Percentiles rank a stretch among this genome's conserved stretches.
phyloP scores from a whole-genome alignment of 1,140 invertebrate species.

The Zaprionus ornatus region DNA sequence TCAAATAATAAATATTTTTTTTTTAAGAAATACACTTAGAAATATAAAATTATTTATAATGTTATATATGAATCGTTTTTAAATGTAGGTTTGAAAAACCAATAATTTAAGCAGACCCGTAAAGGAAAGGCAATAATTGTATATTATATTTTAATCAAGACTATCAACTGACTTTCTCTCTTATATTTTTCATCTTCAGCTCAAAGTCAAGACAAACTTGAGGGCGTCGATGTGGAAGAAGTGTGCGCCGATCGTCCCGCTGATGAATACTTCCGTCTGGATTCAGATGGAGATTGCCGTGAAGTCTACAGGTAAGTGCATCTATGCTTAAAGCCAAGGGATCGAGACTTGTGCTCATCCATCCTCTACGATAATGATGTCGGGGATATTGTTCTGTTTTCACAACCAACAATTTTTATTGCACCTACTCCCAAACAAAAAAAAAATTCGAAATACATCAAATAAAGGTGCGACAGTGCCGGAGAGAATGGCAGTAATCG shows the following conservation, averaged over 20 bases:
- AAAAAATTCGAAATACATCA: slow-evolving; percentile 36
- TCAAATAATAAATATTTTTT: no score
- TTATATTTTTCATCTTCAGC: slow-evolving; percentile 66
- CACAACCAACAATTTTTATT: slow-evolving; percentile 15
- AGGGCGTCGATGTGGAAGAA: slow-evolving; percentile 91
- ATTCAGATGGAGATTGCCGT: slow-evolving; percentile 93
- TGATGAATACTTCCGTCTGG: slow-evolving; percentile 95
- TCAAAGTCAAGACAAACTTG: slow-evolving; percentile 86
- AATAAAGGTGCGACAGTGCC: slow-evolving; percentile 93
- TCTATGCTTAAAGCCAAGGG: neutral
- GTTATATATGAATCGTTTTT: no score
- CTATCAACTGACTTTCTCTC: neutral
- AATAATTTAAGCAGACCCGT: no score
- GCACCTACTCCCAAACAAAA: slow-evolving; percentile 23
- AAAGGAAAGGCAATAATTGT: no score
- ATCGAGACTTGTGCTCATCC: neutral
- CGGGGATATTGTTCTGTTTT: slow-evolving; percentile 42
- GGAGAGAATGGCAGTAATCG: slow-evolving; percentile 93
- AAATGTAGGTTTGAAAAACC: no score
- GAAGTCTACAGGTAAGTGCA: slow-evolving; percentile 93
- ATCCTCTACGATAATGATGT: neutral
- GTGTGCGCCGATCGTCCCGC: slow-evolving; percentile 93
- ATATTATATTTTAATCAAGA: neutral
- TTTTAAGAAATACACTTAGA: neutral
- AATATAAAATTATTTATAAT: neutral